phyloP scores from a whole-genome alignment of 1,140 invertebrate genomes.

The Drosophila nebulosa region DNA sequence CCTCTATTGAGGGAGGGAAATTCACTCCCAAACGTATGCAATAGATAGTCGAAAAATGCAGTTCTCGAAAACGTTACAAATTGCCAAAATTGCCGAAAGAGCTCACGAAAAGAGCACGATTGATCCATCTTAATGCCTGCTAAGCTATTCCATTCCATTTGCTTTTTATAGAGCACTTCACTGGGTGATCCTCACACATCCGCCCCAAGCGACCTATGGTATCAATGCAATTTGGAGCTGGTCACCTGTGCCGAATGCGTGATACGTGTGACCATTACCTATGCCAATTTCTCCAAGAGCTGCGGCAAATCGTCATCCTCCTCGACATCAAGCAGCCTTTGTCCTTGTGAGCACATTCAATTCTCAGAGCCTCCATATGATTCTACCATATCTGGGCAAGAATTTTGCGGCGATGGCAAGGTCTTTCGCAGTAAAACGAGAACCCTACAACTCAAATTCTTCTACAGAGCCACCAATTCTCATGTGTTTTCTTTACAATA shows the following conservation, averaged over 20 bases:
- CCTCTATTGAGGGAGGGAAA: too few species aligned
- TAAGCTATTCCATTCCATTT: too few species aligned
- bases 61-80: too few species aligned
- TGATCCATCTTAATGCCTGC: too few species aligned
- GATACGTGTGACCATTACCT: slow-evolving; percentile 84
- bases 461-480: slow-evolving; percentile 84
- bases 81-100: too few species aligned
- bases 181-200: slow-evolving; percentile 34
- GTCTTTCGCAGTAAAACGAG: slow-evolving; percentile 85
- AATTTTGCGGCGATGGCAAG: slow-evolving; percentile 84
- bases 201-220: slow-evolving; percentile 62
- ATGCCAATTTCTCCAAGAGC: slow-evolving; percentile 81
- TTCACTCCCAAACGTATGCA: too few species aligned
- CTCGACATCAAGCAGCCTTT: slow-evolving; percentile 42
- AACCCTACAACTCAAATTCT: slow-evolving; percentile 84
- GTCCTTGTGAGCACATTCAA: slow-evolving; percentile 86
- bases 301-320: slow-evolving; percentile 79
- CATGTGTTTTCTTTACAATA: slow-evolving; percentile 86
- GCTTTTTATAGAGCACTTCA: slow-evolving; percentile 76
- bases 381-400: slow-evolving; percentile 83
- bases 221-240: slow-evolving; percentile 86
- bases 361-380: slow-evolving; percentile 87
- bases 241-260: slow-evolving; percentile 88
- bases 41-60: too few species aligned
- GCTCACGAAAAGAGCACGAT: too few species aligned